phyloP scores from a whole-genome alignment of 2,888 invertebrate genomes.

The Cryptophagus acutangulus region DNA sequence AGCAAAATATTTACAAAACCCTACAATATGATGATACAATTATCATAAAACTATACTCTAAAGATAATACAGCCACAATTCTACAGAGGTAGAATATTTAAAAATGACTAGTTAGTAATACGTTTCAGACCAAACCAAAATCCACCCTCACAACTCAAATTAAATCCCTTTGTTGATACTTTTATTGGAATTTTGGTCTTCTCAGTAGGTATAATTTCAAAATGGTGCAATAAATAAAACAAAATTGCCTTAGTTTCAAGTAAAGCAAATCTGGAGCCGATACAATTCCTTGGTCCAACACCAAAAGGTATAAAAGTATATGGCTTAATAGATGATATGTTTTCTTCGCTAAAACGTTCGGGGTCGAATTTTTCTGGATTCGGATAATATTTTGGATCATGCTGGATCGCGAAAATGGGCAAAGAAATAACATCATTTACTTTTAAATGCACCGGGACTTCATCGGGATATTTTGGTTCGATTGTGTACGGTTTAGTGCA shows the following conservation, averaged over 20 bases:
- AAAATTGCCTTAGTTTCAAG: background rate
- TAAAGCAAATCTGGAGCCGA: slow-evolving; percentile 43
- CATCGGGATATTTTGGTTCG: slow-evolving; percentile 18
- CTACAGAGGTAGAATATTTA: too few relatives aligned
- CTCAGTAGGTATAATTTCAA: background rate
- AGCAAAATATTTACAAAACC: too few relatives aligned
- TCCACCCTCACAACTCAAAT: background rate
- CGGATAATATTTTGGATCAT: slow-evolving; percentile 43
- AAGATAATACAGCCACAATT: too few relatives aligned
- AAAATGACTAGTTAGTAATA: slow-evolving; percentile 1
- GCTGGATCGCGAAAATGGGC: slow-evolving; percentile 42
- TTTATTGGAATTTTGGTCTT: background rate
- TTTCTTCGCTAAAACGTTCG: slow-evolving; percentile 32
- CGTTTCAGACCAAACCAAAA: background rate
- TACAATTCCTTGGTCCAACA: slow-evolving; percentile 50
- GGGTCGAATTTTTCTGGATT: slow-evolving; percentile 50
- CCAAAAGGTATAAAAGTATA: slow-evolving; percentile 53
- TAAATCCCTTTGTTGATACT: background rate
- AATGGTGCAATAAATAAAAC: background rate
- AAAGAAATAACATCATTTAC: slow-evolving; percentile 36
- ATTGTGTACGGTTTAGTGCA: slow-evolving; percentile 49
- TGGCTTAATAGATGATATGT: slow-evolving; percentile 45
- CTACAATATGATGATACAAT: too few relatives aligned
- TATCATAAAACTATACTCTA: too few relatives aligned
- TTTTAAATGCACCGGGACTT: slow-evolving; percentile 21